These are phyloP conservation scores for Eristalinus sepulchralis DNA, from an alignment of 2,888 invertebrate species.

Conservation along the genomic window DNA sequence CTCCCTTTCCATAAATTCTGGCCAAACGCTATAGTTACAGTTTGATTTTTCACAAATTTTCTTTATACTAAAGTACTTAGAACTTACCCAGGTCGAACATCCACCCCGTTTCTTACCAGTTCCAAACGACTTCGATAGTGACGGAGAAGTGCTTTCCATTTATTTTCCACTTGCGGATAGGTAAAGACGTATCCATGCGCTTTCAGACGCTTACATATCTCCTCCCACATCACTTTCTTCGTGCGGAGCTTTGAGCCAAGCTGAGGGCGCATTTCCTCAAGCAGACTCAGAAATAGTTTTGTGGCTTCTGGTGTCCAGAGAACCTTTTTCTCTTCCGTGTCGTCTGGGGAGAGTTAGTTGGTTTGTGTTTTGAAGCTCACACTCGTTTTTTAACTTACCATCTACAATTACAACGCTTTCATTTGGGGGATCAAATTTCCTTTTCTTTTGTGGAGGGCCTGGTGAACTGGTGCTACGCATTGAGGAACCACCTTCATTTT, in stretches of 20 bases:
- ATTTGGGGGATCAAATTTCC: neutral
- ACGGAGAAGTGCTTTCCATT: slow-evolving; percentile 57
- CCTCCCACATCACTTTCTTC: slow-evolving; percentile 62
- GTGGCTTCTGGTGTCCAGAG: slow-evolving; percentile 36
- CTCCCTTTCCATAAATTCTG: slow-evolving; percentile 12
- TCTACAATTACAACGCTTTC: neutral
- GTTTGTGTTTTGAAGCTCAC: neutral
- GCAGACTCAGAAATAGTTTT: slow-evolving; percentile 33
- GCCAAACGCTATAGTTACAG: slow-evolving; percentile 21
- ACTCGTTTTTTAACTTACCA: slow-evolving; percentile 11
- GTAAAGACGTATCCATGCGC: slow-evolving; percentile 21
- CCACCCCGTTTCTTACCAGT: slow-evolving; percentile 15
- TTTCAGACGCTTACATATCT: slow-evolving; percentile 26
- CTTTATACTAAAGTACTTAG: neutral
- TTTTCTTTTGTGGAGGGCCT: slow-evolving; percentile 7
- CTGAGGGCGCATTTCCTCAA: slow-evolving; percentile 42
- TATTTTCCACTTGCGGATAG: slow-evolving; percentile 44
- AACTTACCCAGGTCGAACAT: neutral
- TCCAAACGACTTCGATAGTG: slow-evolving; percentile 54
- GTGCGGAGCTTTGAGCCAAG: slow-evolving; percentile 46
- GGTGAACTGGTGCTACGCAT: neutral
- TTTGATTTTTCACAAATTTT: neutral
- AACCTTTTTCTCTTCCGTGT: slow-evolving; percentile 25
- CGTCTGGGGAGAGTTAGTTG: neutral
- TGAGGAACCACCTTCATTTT: neutral